Evolutionary conservation across 1,140 invertebrate genomes (phyloP), one percentile per base, ranked within the genome.

Genomic region (Hermetia illucens): DNA sequence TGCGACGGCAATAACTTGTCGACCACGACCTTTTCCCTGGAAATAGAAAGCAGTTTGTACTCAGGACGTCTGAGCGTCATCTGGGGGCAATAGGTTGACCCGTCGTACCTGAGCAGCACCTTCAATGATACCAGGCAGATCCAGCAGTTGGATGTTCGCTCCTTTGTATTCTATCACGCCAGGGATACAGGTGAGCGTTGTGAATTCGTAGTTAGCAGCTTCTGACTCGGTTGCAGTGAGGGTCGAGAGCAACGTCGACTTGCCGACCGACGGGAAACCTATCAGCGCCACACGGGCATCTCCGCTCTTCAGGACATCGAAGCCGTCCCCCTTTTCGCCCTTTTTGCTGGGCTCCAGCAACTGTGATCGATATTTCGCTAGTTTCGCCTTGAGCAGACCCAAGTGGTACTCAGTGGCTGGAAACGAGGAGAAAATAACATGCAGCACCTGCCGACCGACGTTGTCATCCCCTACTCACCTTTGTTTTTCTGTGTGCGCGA

Each of bases 401-500:
- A 98, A 75, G 75, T 99, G 95, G 53, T 98, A 98, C 63, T 98
- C 96, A 52, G 96, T 99, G 3, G 95, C 95, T 95, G 63, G 20
- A 68, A 65, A 54, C 48, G 41, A 25, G 25, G 19, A 5, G 29
- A 18, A 10, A 41, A 43, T 44, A 58, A 53, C 13, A 16, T 38
- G 24, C 18, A 39, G 13, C 15, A 21, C 30, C 25, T n/a, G 25
- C 19, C 13, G 17, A 32, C 29, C 1, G 21, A 44, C 33, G 16
- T 18, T 29, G 20, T 47, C 41, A 42, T 47, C 43, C 44, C 46
- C 40, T 34, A 39, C 46, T 48, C 68, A 95, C 92, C 92, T 86
- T 97, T 98, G 69, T 99, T 99, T 66, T 99, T 99, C 63, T 99
- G 95, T 18, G 95, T 99, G 48, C 93, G 69, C 5, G 89, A 82